Evolutionary conservation across 2,888 invertebrate genomes (phyloP), one percentile per base, ranked within the genome.

Genomic region (Archaeoteleia sp.): DNA sequence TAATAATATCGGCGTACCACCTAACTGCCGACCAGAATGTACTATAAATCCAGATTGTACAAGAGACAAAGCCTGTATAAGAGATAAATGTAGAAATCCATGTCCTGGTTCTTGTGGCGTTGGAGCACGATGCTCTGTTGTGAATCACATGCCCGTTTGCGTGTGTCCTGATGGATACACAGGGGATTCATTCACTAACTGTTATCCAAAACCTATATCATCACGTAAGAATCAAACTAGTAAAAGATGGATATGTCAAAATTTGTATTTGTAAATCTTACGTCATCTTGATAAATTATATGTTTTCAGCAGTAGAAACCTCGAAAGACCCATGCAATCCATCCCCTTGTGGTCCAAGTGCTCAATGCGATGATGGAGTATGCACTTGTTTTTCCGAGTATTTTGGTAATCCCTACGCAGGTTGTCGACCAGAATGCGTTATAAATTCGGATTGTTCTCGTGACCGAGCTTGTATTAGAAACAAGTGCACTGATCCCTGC

Each of bases 61-160:
- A 1, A 89, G 91, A 32, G 91, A 89, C 72, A 89, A 91, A 86
- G 92, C 93, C 3, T 94, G 94, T 78, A 90, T 90, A 51, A 94
- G 93, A 80, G 91, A 91, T 80, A 93, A 92, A 86, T 95, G 95
- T 93, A 87, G 90, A 12, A 90, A 94, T 82, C 94, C 95, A n/a
- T 95, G 95, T 78, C 90, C 89, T 53, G 93, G 93, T 74, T 90
- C 92, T n/a, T 95, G 95, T 79, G 95, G 95, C 13, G 87, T 92
- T 17, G 87, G 87, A 70, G 93, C 94, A 1, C 87, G 88, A 71
- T 95, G 95, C 79, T 89, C 91, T 85, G 92, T 94, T 17, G 90
- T 93, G 42, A 93, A 92, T 82, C 93, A 95, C 77, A 93, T 91
- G 84, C 94, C 94, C 2, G 92, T 93, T 81, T 94, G 94, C 82